Base-by-base conservation (phyloP, 2,888 invertebrate species). In the Nomada fabriciana region DNA sequence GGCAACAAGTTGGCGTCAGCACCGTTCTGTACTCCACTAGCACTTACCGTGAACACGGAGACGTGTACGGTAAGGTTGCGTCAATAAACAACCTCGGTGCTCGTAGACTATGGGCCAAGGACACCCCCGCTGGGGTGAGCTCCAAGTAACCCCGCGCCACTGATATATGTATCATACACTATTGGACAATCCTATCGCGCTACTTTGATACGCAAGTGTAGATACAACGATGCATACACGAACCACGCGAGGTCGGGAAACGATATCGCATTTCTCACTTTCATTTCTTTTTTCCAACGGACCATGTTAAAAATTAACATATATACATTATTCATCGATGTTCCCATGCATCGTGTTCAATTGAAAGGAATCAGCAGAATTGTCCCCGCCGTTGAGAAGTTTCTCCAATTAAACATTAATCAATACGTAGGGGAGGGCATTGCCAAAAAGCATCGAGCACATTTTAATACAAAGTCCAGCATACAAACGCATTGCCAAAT, bases 1-100 rank as follows among this genome's bases (percentile, higher is more conserved):
- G 86, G 90, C 90, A 90, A 90, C 90, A 90, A 90, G 90, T 90
- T 88, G 88, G 80, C 78, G 88, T 77, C 84, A 84, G 85, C 81
- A 87, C 86, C 79, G 85, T 83, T 82, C 86, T 70, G 52, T 63
- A 60, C 70, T 75, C 67, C 43, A 42, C 63, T 43, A 57, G 76
- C 63, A 68, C 25, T 61, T 50, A 57, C 57, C 67, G 71, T n/a
- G 83, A 85, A 83, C 83, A 82, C 72, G 53, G 57, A 59, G 74
- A 25, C 64, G 75, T 68, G 83, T 76, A 71, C 68, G 76, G 59
- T 23, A 71, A 52, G 61, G 63, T 83, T 81, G 84, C 86, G 76
- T 82, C 87, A 74, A 71, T 83, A 85, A 85, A 86, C 83, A 83
- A 77, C 77, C 59, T 68, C 60, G 61, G 61, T 64, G 70, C 59